Conservation (phyloP, 2,888 invertebrate species). For the Pyrrhia umbra region DNA sequence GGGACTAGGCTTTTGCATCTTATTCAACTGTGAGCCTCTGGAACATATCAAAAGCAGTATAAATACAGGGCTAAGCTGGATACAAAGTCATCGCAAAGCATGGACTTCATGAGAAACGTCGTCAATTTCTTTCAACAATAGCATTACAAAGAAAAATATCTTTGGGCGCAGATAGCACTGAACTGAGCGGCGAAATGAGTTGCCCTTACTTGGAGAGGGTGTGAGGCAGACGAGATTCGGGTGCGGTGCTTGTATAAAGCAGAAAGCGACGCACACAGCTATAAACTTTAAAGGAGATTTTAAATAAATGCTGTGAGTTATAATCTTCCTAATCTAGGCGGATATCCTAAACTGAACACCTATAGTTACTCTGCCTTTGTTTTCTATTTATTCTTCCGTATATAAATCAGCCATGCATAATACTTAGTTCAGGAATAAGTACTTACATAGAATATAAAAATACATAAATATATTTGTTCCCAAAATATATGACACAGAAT, state of each 20-base stretch:
- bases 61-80: slow-evolving; percentile 6
- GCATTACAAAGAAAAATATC: slow-evolving; percentile 88
- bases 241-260: slow-evolving; percentile 61
- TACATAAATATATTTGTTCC: too few species aligned
- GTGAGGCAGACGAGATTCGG: slow-evolving; percentile 85
- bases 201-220: slow-evolving; percentile 88
- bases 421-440: too few species aligned
- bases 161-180: slow-evolving; percentile 83
- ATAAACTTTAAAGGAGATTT: too few species aligned
- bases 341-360: too few species aligned
- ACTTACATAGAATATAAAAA: too few species aligned
- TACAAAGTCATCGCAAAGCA: slow-evolving; percentile 47
- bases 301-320: too few species aligned
- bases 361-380: too few species aligned
- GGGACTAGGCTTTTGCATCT: too few species aligned
- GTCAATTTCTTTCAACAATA: slow-evolving; percentile 83
- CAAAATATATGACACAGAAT: too few species aligned
- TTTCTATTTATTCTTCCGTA: too few species aligned
- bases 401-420: too few species aligned
- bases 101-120: slow-evolving; percentile 67
- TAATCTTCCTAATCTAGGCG: too few species aligned
- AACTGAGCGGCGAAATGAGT: slow-evolving; percentile 88
- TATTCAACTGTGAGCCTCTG: background rate
- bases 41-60: background rate
- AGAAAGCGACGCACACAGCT: slow-evolving; percentile 34